Conservation (phyloP, 2,113 vertebrate species). For the Chaetodon trifascialis region DNA sequence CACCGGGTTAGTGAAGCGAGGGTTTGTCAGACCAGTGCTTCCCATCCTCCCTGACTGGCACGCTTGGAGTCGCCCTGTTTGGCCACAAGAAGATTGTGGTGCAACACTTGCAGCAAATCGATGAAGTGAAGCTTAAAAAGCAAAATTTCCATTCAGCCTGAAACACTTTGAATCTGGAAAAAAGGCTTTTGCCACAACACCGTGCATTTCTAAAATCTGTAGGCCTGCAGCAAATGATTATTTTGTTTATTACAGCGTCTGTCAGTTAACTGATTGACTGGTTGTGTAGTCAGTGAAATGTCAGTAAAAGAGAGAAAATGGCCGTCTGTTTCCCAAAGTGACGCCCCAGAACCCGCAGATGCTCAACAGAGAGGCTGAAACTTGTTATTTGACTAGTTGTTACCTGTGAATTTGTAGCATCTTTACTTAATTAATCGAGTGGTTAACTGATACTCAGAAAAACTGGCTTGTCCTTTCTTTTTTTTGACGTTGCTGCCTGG, state of each 20-base stretch:
- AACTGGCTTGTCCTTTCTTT: too few relatives aligned
- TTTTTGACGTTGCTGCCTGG: too few relatives aligned
- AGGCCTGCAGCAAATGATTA: not conserved
- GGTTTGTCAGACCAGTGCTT: slow-evolving; percentile 34
- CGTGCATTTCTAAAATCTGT: not conserved
- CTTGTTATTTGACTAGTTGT: too few relatives aligned
- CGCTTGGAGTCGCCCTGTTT: slow-evolving; percentile 1
- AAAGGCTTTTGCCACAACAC: too few relatives aligned
- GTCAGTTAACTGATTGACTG: not conserved
- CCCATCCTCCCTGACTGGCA: slow-evolving; percentile 27
- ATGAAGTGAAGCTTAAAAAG: slow-evolving; percentile 8
- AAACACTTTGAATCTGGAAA: not conserved
- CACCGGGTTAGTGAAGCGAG: slow-evolving; percentile 26
- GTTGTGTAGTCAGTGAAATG: not conserved
- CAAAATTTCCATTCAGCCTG: not conserved
- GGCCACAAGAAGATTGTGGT: not conserved
- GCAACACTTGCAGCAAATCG: slow-evolving; percentile 22
- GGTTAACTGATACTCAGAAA: not conserved
- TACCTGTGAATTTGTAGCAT: not conserved
- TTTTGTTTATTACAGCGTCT: not conserved
- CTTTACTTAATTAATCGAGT: not conserved
- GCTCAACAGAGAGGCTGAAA: not conserved
- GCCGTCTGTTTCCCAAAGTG: not conserved
- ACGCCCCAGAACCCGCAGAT: not conserved
- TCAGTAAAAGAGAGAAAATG: not conserved